Evolutionary conservation across 1,140 invertebrate genomes (phyloP), one percentile per base, ranked within the genome.

Genomic region (Drosophila kikkawai): DNA sequence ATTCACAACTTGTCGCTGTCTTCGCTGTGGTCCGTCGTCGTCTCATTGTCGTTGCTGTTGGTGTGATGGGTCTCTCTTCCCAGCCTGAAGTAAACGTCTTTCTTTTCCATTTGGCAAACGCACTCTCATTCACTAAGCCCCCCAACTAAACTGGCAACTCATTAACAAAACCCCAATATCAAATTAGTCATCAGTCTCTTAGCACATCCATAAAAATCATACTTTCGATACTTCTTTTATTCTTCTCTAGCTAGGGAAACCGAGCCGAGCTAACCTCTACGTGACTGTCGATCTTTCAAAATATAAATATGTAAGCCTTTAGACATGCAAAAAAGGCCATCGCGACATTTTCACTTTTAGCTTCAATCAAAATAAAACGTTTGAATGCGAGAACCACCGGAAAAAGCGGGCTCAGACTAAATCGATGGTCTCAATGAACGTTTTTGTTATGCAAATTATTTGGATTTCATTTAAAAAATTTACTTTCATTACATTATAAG

Each of bases 241-340:
- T 69, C 44, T 63, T 36, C 66, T 17, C 19, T 26, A 36, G 34
- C 50, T 47, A 37, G 47, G 59, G 59, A 70, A 73, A 69, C 41
- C 53, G 50, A 79, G 42, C n/a, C 39, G 34, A 61, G 57, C 74
- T 29, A 47, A 36, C 47, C 34, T 13, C 58, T 65, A 56, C 75
- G 64, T 77, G 75, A 76, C 75, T 42, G 32, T 56, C 53, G 15
- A 57, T 41, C 39, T 64, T 57, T 41, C 22, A 60, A 60, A 73
- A 50, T 42, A 41, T 50, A 71, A 64, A 64, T 34, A 39, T 56
- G 36, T 39, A 56, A 68, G 58, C 50, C 80, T 80, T 70, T 87
- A 70, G 77, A 84, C 61, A 87, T 88, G 84, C 84, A 88, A 87
- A 87, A 87, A 83, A 83, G 84, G 84, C 77, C 36, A 78, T 63